Base-by-base conservation (phyloP, 2,888 invertebrate species). In the Drosophila diplacantha region DNA sequence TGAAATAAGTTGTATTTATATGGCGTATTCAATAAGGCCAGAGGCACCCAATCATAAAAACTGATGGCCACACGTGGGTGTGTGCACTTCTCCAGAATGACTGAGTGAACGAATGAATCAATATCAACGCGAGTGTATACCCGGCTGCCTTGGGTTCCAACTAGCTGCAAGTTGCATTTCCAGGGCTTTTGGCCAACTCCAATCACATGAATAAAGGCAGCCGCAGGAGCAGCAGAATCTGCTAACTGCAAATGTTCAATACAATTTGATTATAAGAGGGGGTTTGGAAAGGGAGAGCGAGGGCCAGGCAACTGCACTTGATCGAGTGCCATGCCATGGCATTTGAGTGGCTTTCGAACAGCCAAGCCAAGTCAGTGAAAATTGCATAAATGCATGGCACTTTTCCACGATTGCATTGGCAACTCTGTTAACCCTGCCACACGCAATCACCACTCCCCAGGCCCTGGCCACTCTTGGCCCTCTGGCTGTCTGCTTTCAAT, bases 201-300 rank as follows among this genome's bases (percentile, higher is more conserved):
- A 79, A 83, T 83, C 79, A 81, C 71, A 68, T 73, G 81, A 73
- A 79, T 83, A 79, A 83, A 81, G 69, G 64, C 78, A 70, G 70
- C 65, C 79, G 60, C 70, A 74, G 24, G 47, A 41, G 44, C 35
- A 54, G n/a, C 50, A 50, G 26, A 77, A 81, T 79, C 81, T 73
- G 81, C 78, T 78, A 78, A 83, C 78, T 78, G 83, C 75, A 78
- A 81, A 83, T 80, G 74, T 80, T 83, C 84, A 80, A 83, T 80
- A 80, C 80, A 83, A 83, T 81, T 80, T 80, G 80, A 80, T 80
- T 80, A 83, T 83, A 80, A 75, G 31, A n/a, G 35, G 69, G 74
- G 57, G 39, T 53, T 34, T 53, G 31, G 63, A 35, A 8, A 38
- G 9, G n/a, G 32, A 14, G 11, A 29, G 20, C 31, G 11, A 2